These are phyloP conservation scores for Phalera bucephala DNA, from an alignment of 2,888 invertebrate genomes.

Conservation along the genomic window DNA sequence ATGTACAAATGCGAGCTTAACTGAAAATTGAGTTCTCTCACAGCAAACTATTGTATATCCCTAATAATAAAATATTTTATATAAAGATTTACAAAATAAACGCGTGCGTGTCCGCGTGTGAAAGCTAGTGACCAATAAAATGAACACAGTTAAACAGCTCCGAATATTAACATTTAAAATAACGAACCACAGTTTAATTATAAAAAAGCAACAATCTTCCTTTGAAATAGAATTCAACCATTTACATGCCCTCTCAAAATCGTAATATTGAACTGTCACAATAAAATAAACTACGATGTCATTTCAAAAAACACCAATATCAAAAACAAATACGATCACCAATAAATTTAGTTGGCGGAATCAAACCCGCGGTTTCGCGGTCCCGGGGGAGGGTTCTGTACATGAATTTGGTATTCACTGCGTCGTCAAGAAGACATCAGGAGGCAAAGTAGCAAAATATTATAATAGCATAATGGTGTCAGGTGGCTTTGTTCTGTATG, in stretches of 20 bases:
- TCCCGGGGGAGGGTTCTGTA: conserved; percentile 37
- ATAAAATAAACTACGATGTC: conserved; percentile 48
- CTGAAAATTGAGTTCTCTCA: too few species aligned
- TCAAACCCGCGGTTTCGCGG: conserved; percentile 35
- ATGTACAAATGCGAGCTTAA: too few species aligned
- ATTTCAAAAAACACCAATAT: conserved; percentile 43
- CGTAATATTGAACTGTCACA: conserved; percentile 26
- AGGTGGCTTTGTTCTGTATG: conserved; percentile 69
- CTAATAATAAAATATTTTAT: too few species aligned
- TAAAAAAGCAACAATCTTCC: too few species aligned
- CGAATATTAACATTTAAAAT: too few species aligned
- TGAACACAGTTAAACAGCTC: too few species aligned
- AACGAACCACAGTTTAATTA: neutral
- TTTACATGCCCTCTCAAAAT: too few species aligned
- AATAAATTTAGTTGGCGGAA: conserved; percentile 65
- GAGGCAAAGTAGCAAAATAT: conserved; percentile 76
- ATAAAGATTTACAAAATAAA: too few species aligned
- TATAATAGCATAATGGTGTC: conserved; percentile 81
- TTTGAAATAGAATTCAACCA: too few species aligned
- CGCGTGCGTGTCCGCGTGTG: too few species aligned
- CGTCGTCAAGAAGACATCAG: conserved; percentile 80
- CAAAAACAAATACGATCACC: conserved; percentile 63
- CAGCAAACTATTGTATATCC: too few species aligned
- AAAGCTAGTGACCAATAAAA: too few species aligned
- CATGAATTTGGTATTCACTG: conserved; percentile 78